Evolutionary conservation across 2,797 vertebrate species (phyloP).

Genomic region (Synanceia verrucosa): DNA sequence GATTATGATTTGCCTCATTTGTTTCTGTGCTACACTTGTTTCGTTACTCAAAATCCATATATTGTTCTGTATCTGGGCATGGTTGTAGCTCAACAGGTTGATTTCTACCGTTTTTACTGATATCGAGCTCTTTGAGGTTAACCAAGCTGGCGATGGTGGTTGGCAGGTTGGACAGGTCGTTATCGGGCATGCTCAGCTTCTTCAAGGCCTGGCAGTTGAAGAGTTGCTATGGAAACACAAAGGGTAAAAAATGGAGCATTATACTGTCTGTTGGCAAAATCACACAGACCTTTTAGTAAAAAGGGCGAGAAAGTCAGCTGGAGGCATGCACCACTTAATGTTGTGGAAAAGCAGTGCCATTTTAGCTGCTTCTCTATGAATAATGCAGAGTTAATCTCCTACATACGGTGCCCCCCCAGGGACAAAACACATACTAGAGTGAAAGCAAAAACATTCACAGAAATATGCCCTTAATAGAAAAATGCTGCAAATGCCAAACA

Average conservation of each 20-base stretch:
- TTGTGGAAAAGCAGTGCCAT: slow-evolving; percentile 44
- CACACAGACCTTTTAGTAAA: slow-evolving; percentile 23
- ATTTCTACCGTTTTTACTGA: slow-evolving; percentile 97
- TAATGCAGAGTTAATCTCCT: slow-evolving; percentile 58
- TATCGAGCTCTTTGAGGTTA: slow-evolving; percentile 98
- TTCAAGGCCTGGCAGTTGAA: slow-evolving; percentile 98
- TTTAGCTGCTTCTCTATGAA: slow-evolving; percentile 49
- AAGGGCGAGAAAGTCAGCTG: slow-evolving; percentile 15
- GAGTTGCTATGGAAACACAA: slow-evolving; percentile 90
- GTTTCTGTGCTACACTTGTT: neutral
- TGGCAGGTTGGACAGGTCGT: slow-evolving; percentile 96
- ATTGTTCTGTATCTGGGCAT: neutral
- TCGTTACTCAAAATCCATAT: neutral
- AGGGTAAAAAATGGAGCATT: slow-evolving; percentile 33
- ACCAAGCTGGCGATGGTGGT: slow-evolving; percentile 96
- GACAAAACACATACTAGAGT: slow-evolving; percentile 34
- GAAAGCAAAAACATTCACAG: slow-evolving; percentile 13
- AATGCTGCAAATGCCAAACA: slow-evolving; percentile 22
- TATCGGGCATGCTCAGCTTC: slow-evolving; percentile 98
- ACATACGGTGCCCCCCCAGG: slow-evolving; percentile 11
- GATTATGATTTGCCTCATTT: neutral
- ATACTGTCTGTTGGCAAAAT: slow-evolving; percentile 22
- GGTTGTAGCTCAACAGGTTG: neutral
- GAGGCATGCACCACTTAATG: slow-evolving; percentile 41
- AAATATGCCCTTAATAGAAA: slow-evolving; percentile 16